These are phyloP conservation scores for Coracopsis vasa DNA, from an alignment of 2,113 vertebrate genomes.

Conservation along the genomic window DNA sequence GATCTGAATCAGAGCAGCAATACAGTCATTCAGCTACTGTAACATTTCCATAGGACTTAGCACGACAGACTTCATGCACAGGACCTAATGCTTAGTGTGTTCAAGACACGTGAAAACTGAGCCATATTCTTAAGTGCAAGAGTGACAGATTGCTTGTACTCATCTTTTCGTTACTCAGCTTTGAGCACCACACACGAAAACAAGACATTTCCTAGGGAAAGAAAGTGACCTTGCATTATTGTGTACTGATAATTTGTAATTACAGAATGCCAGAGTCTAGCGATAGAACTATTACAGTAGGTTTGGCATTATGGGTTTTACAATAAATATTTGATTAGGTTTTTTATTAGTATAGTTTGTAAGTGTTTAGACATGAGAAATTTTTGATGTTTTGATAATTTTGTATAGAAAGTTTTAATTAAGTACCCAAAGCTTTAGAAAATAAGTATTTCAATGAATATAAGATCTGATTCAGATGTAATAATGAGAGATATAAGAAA, in stretches of 20 bases:
- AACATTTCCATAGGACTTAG: not conserved
- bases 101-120: not conserved
- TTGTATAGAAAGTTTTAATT: conserved; percentile 37
- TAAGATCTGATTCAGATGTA: not conserved
- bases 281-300: not conserved
- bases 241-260: not conserved
- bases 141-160: not conserved
- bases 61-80: not conserved
- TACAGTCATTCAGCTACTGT: not conserved
- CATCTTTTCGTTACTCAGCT: not conserved
- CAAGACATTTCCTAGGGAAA: not conserved
- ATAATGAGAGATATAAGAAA: conserved; percentile 24
- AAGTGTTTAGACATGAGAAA: not conserved
- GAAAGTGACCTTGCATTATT: not conserved
- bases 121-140: not conserved
- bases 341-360: not conserved
- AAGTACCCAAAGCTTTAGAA: conserved; percentile 31
- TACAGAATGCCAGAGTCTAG: not conserved
- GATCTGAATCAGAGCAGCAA: not conserved
- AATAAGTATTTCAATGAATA: conserved; percentile 11
- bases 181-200: not conserved
- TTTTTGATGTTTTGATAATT: not conserved
- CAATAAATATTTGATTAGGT: not conserved
- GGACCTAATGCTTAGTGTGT: not conserved
- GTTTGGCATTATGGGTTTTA: not conserved